Evolutionary conservation across 2,113 vertebrate genomes (phyloP), one percentile per base, ranked within the genome.

Genomic region (Nematolebias whitei): DNA sequence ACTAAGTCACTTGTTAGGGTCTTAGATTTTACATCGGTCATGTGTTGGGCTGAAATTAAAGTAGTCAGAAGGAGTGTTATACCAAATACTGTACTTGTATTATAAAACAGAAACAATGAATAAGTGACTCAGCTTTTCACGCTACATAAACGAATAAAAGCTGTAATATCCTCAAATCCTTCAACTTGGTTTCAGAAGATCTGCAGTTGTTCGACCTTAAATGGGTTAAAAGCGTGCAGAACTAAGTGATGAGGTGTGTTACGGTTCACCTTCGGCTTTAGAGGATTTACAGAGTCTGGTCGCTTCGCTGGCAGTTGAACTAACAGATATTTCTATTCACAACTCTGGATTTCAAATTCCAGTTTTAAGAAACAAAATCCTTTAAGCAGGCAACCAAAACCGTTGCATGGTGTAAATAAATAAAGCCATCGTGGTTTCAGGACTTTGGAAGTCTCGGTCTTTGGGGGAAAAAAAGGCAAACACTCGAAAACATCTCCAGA

Each of bases 271-370:
- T 2, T 13, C 48, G 11, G 10, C 43, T 50, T 18, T n/a, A 32
- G 47, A 50, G 24, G 22, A 14, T 2, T 14, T 52, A 55, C 73
- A 69, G 64, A 70, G 48, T 52, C 52, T 45, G 72, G 83, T 77
- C 73, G 8, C 22, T 56, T 52, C 73, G 76, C 78, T 80, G 82
- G 74, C 78, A n/a, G 23, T 16, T 57, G 13, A 47, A 51, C 18
- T 47, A 45, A 66, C 58, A 40, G 24, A 43, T 29, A 52, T 44
- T n/a, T n/a, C 41, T 18, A 16, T 43, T 50, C 40, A 29, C 43
- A 14, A 29, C 45, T 32, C 40, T 15, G 20, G n/a, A n/a, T 5
- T 29, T 35, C 3, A 61, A 64, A 24, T 3, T n/a, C 43, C 3
- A 29, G 1, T 12, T 49, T 44, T 13, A 53, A 39, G 54, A 5